Evolutionary conservation across 2,888 invertebrate genomes (phyloP), one percentile per base, ranked within the genome.

Genomic region (Melanostoma mellinum): DNA sequence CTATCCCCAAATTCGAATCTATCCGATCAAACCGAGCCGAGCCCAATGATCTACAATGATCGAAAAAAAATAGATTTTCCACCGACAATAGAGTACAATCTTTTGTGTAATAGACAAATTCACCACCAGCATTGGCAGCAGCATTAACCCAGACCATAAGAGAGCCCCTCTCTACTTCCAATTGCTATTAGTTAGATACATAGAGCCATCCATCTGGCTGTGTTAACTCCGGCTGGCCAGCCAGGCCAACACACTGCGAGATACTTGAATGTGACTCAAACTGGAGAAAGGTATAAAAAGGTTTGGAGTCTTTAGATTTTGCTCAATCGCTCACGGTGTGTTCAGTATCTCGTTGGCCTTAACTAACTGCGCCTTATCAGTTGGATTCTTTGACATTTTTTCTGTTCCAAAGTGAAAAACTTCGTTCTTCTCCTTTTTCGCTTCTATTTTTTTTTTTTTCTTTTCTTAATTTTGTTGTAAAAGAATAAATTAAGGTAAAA

Each of bases 71-170:
- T 46, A 10, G 52, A 50, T 36, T 6, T 10, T 3, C 63, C 9
- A 56, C 74, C 63, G 69, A 84, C 74, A 84, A 75, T 84, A 20
- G 73, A 69, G 52, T 53, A 63, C 73, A 75, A 75, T 72, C 84
- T 78, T 71, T 79, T 78, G 84, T 78, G 84, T 84, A 77, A 82
- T 84, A 84, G 84, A 84, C 78, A 84, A 84, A 84, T 74, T 79
- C 78, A 84, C 78, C 78, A 84, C 52, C 55, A 38, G 44, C 61
- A 53, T 44, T 53, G 46, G 55, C 44, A 44, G 8, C 60, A 72
- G 58, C 38, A 36, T 71, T 53, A 72, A 60, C 71, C 36, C 68
- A 72, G 42, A 72, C 42, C 60, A 20, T 48, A 61, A 8, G 44
- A 60, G 50, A 65, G 9, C 65, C 63, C 74, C 74, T 44, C 60